These are phyloP conservation scores for Sinotaia quadrata DNA, from an alignment of 2,888 invertebrate species.

Conservation along the genomic window DNA sequence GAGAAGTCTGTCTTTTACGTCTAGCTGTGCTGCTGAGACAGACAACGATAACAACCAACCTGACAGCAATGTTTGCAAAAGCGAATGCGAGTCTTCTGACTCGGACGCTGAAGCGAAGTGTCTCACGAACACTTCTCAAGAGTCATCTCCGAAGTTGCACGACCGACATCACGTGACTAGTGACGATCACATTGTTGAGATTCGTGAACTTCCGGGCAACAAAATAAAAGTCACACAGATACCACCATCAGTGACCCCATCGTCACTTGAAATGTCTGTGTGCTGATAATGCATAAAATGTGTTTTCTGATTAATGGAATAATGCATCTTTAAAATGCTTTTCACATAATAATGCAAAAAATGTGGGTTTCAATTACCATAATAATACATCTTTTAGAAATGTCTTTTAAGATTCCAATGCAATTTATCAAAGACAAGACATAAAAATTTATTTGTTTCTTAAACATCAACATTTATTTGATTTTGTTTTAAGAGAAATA, in stretches of 20 bases:
- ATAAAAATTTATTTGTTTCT: too few relatives aligned
- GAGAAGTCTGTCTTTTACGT: constrained; percentile 5
- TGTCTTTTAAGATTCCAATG: too few relatives aligned
- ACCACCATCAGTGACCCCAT: constrained; percentile 2
- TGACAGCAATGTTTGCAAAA: background rate
- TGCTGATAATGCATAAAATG: background rate
- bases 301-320: too few relatives aligned
- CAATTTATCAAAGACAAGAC: too few relatives aligned
- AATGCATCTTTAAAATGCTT: too few relatives aligned
- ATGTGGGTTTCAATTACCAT: too few relatives aligned
- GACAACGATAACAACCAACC: background rate
- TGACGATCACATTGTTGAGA: constrained; percentile 38
- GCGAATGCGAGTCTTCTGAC: background rate
- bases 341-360: too few relatives aligned
- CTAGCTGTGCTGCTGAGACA: background rate
- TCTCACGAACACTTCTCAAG: background rate
- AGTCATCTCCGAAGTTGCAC: background rate
- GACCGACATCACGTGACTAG: constrained; percentile 19
- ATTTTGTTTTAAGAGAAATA: too few relatives aligned
- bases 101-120: background rate
- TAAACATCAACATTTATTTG: too few relatives aligned
- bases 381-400: too few relatives aligned
- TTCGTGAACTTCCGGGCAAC: constrained; percentile 27
- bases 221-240: constrained; percentile 19
- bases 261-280: background rate